phyloP scores from a whole-genome alignment of 2,113 vertebrate species.

The Anhinga rufa region DNA sequence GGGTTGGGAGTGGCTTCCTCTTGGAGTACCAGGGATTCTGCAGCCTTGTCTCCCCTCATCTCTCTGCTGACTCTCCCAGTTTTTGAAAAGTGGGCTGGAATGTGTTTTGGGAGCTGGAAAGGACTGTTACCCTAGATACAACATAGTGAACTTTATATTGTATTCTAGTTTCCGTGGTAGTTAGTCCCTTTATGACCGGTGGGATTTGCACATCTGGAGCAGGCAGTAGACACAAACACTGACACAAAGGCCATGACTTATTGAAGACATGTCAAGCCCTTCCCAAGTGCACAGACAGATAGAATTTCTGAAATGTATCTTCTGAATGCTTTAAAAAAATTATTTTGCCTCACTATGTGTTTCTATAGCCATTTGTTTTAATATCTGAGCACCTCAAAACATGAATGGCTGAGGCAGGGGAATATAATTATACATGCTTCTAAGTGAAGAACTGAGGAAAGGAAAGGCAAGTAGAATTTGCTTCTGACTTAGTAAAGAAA shows the following conservation, averaged over 20 bases:
- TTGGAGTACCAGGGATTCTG: background rate
- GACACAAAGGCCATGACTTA: background rate
- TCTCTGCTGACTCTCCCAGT: background rate
- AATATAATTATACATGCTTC: background rate
- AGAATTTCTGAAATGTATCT: background rate
- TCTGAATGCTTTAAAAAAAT: background rate
- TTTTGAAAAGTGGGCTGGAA: background rate
- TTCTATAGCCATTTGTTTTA: background rate
- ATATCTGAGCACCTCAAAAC: background rate
- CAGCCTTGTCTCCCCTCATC: background rate
- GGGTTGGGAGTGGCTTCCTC: background rate
- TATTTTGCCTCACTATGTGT: background rate
- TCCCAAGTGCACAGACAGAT: background rate
- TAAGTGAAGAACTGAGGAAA: background rate
- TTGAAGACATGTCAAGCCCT: background rate
- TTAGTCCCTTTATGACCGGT: background rate
- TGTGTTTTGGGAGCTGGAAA: background rate
- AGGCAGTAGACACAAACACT: background rate
- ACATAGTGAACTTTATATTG: background rate
- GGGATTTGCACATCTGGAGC: background rate
- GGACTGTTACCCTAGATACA: background rate
- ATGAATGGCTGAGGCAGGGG: background rate
- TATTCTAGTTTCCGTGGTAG: background rate
- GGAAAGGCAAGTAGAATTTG: background rate
- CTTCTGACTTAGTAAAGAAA: background rate